Evolutionary conservation across 2,797 vertebrate genomes (phyloP).

Genomic region (Aphelocoma californica): DNA sequence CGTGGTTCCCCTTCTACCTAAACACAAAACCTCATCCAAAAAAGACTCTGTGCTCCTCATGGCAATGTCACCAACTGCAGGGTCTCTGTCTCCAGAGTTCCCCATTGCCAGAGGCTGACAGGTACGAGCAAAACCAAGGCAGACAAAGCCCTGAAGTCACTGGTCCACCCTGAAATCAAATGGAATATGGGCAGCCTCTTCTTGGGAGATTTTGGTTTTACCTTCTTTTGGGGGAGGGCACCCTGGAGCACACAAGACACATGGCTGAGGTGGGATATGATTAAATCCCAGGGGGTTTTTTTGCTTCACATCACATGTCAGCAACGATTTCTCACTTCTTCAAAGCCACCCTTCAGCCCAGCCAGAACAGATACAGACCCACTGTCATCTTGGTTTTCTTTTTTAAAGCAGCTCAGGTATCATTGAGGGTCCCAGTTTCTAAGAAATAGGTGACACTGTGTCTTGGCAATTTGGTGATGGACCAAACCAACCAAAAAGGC

Average conservation of each 20-base stretch:
- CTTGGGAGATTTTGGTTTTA: background rate
- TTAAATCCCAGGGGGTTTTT: background rate
- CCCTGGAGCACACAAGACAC: background rate
- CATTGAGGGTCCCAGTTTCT: background rate
- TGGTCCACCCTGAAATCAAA: background rate
- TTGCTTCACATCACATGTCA: background rate
- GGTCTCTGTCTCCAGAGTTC: background rate
- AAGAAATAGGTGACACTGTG: background rate
- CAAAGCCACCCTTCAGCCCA: background rate
- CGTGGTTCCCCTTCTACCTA: background rate
- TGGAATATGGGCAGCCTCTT: background rate
- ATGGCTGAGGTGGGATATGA: background rate
- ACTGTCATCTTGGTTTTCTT: background rate
- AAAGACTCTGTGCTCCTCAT: background rate
- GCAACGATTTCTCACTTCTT: background rate
- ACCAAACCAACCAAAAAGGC: background rate
- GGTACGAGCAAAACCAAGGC: background rate
- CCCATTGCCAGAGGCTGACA: background rate
- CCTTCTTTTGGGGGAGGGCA: background rate
- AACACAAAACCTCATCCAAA: background rate
- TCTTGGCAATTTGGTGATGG: background rate
- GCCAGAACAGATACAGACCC: background rate
- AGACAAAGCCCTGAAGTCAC: background rate
- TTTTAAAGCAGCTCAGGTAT: background rate
- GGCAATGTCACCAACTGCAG: background rate